Base-by-base conservation (phyloP, 2,797 vertebrate genomes). In the Hydrocynus forskahlii region DNA sequence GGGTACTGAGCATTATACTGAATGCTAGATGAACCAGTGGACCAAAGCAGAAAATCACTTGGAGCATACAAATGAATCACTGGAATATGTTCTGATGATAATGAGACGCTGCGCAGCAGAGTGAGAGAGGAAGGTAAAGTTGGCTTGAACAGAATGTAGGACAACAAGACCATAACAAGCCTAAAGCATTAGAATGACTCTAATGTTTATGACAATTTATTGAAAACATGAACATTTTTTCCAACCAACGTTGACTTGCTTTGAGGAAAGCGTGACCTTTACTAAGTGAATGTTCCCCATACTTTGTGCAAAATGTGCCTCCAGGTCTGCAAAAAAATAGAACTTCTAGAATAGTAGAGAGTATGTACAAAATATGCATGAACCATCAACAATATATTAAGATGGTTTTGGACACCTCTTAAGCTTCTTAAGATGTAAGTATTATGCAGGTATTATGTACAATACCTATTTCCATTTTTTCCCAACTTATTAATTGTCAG, bases 81-180 rank as follows among this genome's bases (percentile, higher is more conserved):
- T 76, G 60, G 71, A 76, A 79, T 84, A 74, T 74, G 35, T 35
- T 52, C 48, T 57, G 66, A 78, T 64, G 52, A 45, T 80, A 67
- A 73, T 3, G 4, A 76, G 9, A 4, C 59, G 29, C 54, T 76
- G 54, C 64, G 59, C 19, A 50, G 19, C 73, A 75, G 54, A 60
- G 40, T 50, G 73, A 19, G 66, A 57, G 25, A 69, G 29, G 48
- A 68, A 57, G 21, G 45, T 50, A 29, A 45, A 16, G 35, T 52
- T 70, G 38, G 43, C 64, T 17, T 75, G 43, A 76, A 40, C 59
- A 38, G 7, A 69, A 80, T 70, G 62, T 52, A 63, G 55, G 45
- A 73, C 69, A 70, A 80, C 62, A 86, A 60, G 77, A 75, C 45
- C 76, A 77, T 75, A 66, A 50, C 17, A 71, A 66, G 69, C 82